A percentile compares a stretch with the other conserved stretches of the same genome.
Evolutionary conservation across 64 coral and sea anemone genomes (phyloP).

Genomic region (Acropora tenuis): DNA sequence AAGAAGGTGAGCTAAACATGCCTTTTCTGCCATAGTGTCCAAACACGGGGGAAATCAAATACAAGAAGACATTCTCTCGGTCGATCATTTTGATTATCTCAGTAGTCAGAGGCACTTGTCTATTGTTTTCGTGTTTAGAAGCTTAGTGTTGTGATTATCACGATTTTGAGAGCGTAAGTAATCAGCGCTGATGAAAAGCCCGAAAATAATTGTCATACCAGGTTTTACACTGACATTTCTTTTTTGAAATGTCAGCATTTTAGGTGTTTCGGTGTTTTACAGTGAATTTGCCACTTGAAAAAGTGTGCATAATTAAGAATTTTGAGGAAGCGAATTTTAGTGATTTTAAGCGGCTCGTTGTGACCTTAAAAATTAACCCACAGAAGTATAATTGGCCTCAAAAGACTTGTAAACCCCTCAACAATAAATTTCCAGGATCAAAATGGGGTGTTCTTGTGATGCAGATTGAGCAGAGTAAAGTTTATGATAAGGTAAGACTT

Average conservation of each 20-base stretch:
- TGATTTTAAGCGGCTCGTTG: not conserved
- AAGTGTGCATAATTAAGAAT: constrained; percentile 7
- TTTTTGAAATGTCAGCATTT: constrained; percentile 10
- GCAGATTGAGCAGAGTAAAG: constrained; percentile 16
- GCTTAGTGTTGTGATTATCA: constrained; percentile 35
- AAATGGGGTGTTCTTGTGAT: not conserved
- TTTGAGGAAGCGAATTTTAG: not conserved
- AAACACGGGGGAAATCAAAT: constrained; percentile 25
- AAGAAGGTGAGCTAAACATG: constrained; percentile 10
- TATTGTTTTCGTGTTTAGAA: constrained; percentile 23
- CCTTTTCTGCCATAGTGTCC: constrained; percentile 15
- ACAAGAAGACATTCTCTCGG: constrained; percentile 17
- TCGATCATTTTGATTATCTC: not conserved
- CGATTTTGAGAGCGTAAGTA: not conserved
- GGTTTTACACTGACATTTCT: constrained; percentile 29
- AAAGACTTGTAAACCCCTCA: not conserved
- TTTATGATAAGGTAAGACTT: not conserved
- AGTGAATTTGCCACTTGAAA: constrained; percentile 3
- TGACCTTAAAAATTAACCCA: constrained; percentile 16
- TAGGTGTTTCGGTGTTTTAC: constrained; percentile 11
- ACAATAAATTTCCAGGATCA: not conserved
- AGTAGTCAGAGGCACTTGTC: constrained; percentile 6
- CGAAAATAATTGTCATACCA: constrained; percentile 12
- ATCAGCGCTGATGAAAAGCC: constrained; percentile 37
- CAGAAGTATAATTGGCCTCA: not conserved